Evolutionary conservation across 2,797 vertebrate species (phyloP), one percentile per base, ranked within the genome.

Genomic region (Liasis olivaceus): DNA sequence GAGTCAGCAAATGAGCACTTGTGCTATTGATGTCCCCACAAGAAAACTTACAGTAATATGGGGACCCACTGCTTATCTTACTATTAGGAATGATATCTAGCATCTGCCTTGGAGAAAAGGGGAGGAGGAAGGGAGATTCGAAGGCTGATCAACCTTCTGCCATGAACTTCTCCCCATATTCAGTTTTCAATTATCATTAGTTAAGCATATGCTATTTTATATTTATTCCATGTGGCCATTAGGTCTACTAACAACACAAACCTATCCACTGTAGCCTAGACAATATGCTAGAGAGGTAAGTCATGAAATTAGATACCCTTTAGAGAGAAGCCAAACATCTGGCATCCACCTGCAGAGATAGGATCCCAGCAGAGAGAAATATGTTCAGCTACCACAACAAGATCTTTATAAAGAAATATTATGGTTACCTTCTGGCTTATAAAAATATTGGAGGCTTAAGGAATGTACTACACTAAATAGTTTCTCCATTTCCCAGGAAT

Each of bases 321-420:
- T 93, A 69, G 96, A 94, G 95, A 31, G 90, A 95, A 97, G 96
- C 95, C 97, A 97, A 97, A 97, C 97, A 98, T 97, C 93, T 98
- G 98, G 97, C 64, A 95, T 95, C 95, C 98, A 98, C 94, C 95
- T 98, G 98, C 89, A 62, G 20, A 22, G 64, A 56, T 22, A 56
- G 85, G 58, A 85, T 97, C 59, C 56, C 69, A 93, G 94, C 91
- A 96, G 87, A 5, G 96, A 93, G 86, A 92, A 59, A 95, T 90
- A 89, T 94, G 93, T 96, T 93, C 94, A 94, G 95, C 96, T 97
- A 96, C 96, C 95, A 81, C 95, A 96, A 94, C 90, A 96, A 96
- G 94, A 95, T 88, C 60, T 95, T 97, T 96, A 81, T 95, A 97
- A 97, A 85, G 92, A 97, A 81, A 90, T 95, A 93, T 96, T 96